Percentiles rank a stretch among this genome's conserved stretches.
phyloP scores from a whole-genome alignment of 2,888 invertebrate genomes.

The Callimorpha dominula region DNA sequence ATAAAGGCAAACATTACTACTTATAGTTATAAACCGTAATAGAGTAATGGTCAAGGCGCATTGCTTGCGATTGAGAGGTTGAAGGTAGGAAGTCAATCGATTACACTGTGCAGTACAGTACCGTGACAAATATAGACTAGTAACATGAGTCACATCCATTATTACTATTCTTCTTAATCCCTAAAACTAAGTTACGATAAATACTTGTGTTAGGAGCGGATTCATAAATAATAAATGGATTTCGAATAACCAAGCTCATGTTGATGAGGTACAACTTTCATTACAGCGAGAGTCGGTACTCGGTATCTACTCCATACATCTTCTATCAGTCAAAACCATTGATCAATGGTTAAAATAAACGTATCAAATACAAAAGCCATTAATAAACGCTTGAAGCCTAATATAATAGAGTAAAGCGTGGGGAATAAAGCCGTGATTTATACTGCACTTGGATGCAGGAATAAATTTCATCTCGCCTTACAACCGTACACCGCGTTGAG shows the following conservation, averaged over 20 bases:
- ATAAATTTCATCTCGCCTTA: slow-evolving; percentile 36
- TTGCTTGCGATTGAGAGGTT: background rate
- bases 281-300: background rate
- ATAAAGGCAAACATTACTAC: background rate
- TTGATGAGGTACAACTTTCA: background rate
- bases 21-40: background rate
- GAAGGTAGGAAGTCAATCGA: background rate
- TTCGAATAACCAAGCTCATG: background rate
- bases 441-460: slow-evolving; percentile 39
- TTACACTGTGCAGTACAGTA: background rate
- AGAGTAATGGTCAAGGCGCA: background rate
- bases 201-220: too few relatives aligned
- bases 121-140: background rate
- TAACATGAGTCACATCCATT: too few relatives aligned
- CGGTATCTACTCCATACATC: background rate
- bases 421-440: slow-evolving; percentile 33
- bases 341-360: background rate
- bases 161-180: too few relatives aligned
- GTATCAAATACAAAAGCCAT: slow-evolving; percentile 8
- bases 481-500: slow-evolving; percentile 13
- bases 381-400: slow-evolving; percentile 30
- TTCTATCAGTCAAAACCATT: background rate
- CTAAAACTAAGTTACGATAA: too few relatives aligned
- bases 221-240: background rate
- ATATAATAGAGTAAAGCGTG: slow-evolving; percentile 15